A percentile compares a stretch with the other conserved stretches of the same genome.
Evolutionary conservation across 30 jellyfish, hydroid and myxozoan species (phyloP).

Genomic region (Aurelia sp.): DNA sequence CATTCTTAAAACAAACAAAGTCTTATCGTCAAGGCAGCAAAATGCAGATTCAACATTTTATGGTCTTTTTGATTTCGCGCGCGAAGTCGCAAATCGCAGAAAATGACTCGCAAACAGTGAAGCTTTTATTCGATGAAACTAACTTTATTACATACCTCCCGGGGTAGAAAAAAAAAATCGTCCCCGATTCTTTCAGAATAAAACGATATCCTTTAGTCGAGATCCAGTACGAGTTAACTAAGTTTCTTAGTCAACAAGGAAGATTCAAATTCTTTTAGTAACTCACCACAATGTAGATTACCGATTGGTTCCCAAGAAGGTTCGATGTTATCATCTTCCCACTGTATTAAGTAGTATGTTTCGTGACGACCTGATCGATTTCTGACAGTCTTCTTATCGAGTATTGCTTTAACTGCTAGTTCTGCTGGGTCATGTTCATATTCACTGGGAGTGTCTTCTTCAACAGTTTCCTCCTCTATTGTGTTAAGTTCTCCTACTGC

Average conservation of each 20-base stretch:
- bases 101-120: too few relatives aligned
- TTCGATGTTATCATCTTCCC: constrained; percentile 31
- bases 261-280: constrained; percentile 30
- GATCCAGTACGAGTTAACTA: background rate
- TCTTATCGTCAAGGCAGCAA: too few relatives aligned
- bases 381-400: constrained; percentile 18
- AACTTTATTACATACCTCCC: too few relatives aligned
- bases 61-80: too few relatives aligned
- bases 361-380: constrained; percentile 27
- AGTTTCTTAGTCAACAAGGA: constrained; percentile 17
- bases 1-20: too few relatives aligned
- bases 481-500: too few relatives aligned
- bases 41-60: too few relatives aligned
- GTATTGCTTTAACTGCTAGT: background rate
- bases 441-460: background rate
- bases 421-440: constrained; percentile 16
- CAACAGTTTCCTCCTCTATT: too few relatives aligned
- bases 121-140: too few relatives aligned
- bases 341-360: background rate
- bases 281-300: constrained; percentile 35
- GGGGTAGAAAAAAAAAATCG: background rate
- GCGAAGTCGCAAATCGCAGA: too few relatives aligned
- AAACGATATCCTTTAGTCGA: background rate
- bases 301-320: constrained; percentile 44
- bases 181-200: background rate